Evolutionary conservation across 1,140 invertebrate species (phyloP).

Genomic region (Pygmarrhopalites habei): DNA sequence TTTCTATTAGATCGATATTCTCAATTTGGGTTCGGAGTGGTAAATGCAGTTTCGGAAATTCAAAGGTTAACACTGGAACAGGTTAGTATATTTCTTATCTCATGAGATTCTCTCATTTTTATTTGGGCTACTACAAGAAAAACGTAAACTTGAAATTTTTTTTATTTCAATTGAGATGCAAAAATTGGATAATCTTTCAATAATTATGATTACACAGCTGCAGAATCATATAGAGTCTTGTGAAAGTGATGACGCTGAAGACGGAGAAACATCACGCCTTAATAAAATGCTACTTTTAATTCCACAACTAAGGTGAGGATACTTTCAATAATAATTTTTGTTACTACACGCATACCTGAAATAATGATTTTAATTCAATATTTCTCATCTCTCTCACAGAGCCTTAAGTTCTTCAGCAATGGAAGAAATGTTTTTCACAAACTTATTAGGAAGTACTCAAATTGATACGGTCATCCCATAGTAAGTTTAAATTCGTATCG

Average conservation of each 20-base stretch:
- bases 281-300: slow-evolving; percentile 26
- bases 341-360: too few species aligned
- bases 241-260: slow-evolving; percentile 7
- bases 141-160: too few species aligned
- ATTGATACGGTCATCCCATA: slow-evolving; percentile 89
- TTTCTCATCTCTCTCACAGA: slow-evolving; percentile 11
- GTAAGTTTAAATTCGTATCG: too few species aligned
- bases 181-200: too few species aligned
- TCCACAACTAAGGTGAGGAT: slow-evolving; percentile 36
- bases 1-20: slow-evolving; percentile 24
- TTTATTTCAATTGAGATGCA: too few species aligned
- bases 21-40: slow-evolving; percentile 18
- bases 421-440: slow-evolving; percentile 88
- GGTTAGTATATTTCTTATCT: too few species aligned
- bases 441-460: slow-evolving; percentile 82
- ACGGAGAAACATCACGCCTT: slow-evolving; percentile 12
- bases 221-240: slow-evolving; percentile 23
- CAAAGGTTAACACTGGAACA: slow-evolving; percentile 52
- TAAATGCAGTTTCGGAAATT: slow-evolving; percentile 61
- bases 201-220: too few species aligned
- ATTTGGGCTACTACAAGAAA: too few species aligned
- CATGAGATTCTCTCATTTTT: too few species aligned
- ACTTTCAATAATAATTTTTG: too few species aligned
- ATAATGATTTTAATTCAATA: too few species aligned
- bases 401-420: slow-evolving; percentile 65